phyloP scores from a whole-genome alignment of 2,113 vertebrate species.

The Hystrix cristata region DNA sequence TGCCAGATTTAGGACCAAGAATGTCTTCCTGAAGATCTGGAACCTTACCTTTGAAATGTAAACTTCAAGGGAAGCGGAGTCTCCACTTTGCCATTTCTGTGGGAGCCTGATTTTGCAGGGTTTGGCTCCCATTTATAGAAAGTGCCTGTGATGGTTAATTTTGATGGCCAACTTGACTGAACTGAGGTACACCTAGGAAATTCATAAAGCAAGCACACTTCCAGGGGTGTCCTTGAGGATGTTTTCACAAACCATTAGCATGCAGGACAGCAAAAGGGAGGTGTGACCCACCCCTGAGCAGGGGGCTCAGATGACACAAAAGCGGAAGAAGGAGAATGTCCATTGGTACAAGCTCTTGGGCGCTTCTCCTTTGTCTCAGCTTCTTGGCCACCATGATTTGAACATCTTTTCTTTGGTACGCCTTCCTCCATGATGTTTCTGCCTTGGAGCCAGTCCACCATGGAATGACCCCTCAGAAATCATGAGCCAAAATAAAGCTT shows the following conservation, averaged over 20 bases:
- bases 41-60: not conserved
- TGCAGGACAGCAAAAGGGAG: not conserved
- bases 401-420: not conserved
- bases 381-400: not conserved
- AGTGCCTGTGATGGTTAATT: not conserved
- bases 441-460: not conserved
- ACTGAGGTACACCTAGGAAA: not conserved
- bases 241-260: not conserved
- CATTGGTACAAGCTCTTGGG: not conserved
- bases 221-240: not conserved
- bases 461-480: not conserved
- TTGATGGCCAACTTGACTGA: not conserved
- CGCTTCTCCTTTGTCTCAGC: too few species aligned
- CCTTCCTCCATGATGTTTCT: not conserved
- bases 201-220: not conserved
- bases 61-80: not conserved
- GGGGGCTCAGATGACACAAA: not conserved
- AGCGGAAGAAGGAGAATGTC: not conserved
- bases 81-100: rapidly evolving
- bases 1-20: not conserved
- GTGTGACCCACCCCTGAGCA: not conserved
- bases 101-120: not conserved
- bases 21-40: not conserved
- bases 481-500: not conserved
- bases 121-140: not conserved